phyloP scores from a whole-genome alignment of 2,888 invertebrate genomes.

The Eugnorisma glareosa region DNA sequence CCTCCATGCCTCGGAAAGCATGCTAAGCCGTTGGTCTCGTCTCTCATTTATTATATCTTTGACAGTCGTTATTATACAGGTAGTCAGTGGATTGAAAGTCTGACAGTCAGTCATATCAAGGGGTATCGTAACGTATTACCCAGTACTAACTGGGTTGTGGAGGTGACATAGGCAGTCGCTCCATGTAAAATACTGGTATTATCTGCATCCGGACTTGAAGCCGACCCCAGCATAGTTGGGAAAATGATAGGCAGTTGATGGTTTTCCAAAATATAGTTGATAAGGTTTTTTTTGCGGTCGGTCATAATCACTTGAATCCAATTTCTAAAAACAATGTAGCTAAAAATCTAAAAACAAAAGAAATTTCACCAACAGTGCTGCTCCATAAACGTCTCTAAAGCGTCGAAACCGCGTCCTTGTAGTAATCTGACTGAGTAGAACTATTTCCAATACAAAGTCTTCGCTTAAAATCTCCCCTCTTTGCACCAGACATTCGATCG shows the following conservation, averaged over 20 bases:
- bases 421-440: background rate
- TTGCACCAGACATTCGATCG: background rate
- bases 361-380: background rate
- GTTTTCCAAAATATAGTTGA: background rate
- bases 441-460: background rate
- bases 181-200: too few species aligned
- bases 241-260: background rate
- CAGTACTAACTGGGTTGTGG: too few species aligned
- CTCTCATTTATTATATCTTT: too few species aligned
- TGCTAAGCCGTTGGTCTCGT: too few species aligned
- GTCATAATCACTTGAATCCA: background rate
- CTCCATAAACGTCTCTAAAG: background rate
- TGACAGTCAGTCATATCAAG: too few species aligned
- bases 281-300: background rate
- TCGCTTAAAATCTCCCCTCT: background rate
- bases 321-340: background rate
- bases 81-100: too few species aligned
- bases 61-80: too few species aligned
- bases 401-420: background rate
- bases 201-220: too few species aligned
- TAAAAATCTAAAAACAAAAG: background rate
- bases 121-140: too few species aligned
- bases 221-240: too few species aligned
- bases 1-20: too few species aligned
- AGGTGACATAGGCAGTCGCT: background rate